Percentiles rank a stretch among this genome's conserved stretches.
These are phyloP conservation scores for Calliphora vicina DNA, from an alignment of 1,140 invertebrate species.

Conservation along the genomic window DNA sequence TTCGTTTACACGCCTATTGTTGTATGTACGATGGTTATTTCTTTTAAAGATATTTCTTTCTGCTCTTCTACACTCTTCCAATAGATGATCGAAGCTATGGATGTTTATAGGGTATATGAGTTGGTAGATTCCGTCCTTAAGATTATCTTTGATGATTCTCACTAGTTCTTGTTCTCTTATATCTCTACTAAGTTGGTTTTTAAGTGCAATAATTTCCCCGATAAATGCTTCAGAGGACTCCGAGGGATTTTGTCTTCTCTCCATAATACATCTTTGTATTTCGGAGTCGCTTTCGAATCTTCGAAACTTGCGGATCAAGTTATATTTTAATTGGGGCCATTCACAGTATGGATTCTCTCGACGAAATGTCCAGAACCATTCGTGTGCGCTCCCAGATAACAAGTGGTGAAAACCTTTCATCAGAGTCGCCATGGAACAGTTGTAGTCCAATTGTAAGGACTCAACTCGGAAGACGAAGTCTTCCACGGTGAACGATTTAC, in stretches of 20 bases:
- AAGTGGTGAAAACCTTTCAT: background rate
- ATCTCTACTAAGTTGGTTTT: background rate
- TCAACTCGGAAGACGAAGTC: background rate
- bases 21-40: background rate
- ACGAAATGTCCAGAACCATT: slow-evolving; percentile 2
- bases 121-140: background rate
- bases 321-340: background rate
- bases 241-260: background rate
- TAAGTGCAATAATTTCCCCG: background rate
- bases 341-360: background rate
- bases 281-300: background rate
- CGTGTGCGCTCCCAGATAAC: background rate
- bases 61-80: background rate
- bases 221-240: background rate
- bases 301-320: slow-evolving; percentile 4
- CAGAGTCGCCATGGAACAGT: background rate
- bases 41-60: background rate
- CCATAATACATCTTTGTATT: background rate
- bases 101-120: background rate
- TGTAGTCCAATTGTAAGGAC: background rate
- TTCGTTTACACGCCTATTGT: background rate
- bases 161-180: slow-evolving; percentile 1
- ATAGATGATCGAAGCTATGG: background rate
- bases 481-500: background rate
- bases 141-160: background rate